phyloP scores from a whole-genome alignment of 2,113 vertebrate genomes.

The Oncorhynchus kisutch region DNA sequence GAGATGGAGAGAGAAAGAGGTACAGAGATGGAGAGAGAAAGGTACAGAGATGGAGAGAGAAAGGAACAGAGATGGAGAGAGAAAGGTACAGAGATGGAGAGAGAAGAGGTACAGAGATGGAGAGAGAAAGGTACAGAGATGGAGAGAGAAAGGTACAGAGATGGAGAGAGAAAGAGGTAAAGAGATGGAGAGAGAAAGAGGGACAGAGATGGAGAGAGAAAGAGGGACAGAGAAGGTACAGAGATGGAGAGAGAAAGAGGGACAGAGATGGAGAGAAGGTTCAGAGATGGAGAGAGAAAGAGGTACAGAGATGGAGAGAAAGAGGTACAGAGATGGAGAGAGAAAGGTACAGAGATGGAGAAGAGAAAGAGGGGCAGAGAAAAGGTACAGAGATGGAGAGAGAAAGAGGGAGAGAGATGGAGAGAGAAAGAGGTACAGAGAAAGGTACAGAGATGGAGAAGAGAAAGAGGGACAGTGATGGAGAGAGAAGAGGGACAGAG shows the following conservation, averaged over 20 bases:
- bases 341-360: background rate
- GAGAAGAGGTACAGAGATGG: background rate
- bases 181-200: background rate
- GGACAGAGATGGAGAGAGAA: background rate
- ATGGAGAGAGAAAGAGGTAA: background rate
- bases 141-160: background rate
- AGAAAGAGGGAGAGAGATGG: background rate
- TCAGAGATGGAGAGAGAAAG: background rate
- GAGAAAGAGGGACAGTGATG: no score
- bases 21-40: background rate
- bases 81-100: background rate
- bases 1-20: no score
- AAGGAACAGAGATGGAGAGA: background rate
- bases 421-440: background rate
- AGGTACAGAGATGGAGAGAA: background rate
- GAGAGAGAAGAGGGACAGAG: background rate
- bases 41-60: background rate
- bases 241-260: no score
- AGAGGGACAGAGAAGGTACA: no score
- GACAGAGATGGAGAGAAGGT: background rate
- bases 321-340: background rate
- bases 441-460: background rate
- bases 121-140: background rate
- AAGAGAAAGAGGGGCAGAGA: no score
- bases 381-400: background rate